These are phyloP conservation scores for Hemitrygon akajei DNA, from an alignment of 2,797 vertebrate genomes.

Conservation along the genomic window DNA sequence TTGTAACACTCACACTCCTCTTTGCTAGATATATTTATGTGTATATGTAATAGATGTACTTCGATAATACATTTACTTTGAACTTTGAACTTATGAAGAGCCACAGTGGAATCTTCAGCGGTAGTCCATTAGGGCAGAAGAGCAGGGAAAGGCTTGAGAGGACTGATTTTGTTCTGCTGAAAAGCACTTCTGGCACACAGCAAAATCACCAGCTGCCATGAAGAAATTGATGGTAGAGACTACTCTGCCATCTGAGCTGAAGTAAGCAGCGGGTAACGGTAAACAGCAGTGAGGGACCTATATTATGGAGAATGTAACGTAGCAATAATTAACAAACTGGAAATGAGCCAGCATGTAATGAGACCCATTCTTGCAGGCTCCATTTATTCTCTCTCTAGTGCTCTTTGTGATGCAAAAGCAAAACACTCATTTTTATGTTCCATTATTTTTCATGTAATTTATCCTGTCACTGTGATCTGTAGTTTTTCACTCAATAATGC, in stretches of 20 bases:
- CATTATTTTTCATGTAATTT: conserved; percentile 27
- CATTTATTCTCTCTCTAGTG: conserved; percentile 6
- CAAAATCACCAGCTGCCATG: not conserved
- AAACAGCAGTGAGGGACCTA: not conserved
- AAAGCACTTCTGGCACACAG: not conserved
- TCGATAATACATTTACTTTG: too few species aligned
- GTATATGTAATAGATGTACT: too few species aligned
- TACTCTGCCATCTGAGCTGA: not conserved
- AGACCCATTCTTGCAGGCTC: conserved; percentile 28
- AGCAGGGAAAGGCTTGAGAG: not conserved
- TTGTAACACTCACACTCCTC: too few species aligned
- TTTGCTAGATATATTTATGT: too few species aligned
- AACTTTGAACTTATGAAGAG: too few species aligned
- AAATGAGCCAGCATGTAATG: conserved; percentile 16
- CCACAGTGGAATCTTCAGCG: not conserved
- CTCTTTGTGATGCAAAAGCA: conserved; percentile 9
- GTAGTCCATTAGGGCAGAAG: not conserved
- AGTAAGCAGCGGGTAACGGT: not conserved
- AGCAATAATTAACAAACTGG: not conserved
- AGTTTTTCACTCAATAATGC: not conserved
- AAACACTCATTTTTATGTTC: conserved; percentile 25
- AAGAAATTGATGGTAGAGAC: not conserved
- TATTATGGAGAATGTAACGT: not conserved
- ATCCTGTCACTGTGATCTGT: conserved; percentile 4
- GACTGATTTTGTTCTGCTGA: not conserved